Base-by-base conservation (phyloP, 2,797 vertebrate species). In the Eupleurogrammus muticus region DNA sequence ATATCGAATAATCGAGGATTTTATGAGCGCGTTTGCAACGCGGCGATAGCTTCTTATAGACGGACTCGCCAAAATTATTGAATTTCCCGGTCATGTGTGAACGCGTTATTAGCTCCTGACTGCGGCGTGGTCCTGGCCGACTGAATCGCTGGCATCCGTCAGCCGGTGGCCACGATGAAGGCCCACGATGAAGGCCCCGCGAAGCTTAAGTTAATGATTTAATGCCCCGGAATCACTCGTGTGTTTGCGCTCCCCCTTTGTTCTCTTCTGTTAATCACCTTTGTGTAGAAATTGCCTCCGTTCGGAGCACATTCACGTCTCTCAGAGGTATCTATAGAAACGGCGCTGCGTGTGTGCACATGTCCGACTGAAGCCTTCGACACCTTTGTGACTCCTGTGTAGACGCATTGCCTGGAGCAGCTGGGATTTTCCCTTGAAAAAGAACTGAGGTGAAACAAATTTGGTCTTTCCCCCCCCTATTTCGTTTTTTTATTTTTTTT, bases 381-480 rank as follows among this genome's bases (percentile, higher is more conserved):
- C 73, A 84, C 61, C 72, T 80, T 73, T 80, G 74, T 79, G 67
- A 59, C 59, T 65, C 61, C 44, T 21, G 63, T 76, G 17, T 73
- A 73, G 80, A 63, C 48, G 42, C 53, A 14, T 20, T 42, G 85
- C 82, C 80, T 50, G 77, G 24, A 82, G 85, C 80, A 9, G 67
- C 55, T 55, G 82, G 90, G 87, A 79, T 76, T 87, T 92, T 91
- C 83, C 84, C 71, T 50, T 28, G n/a, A 68, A 83, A 90, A 84
- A 74, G 60, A 86, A 78, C 62, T 65, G 64, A 87, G 66, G 69
- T 76, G 68, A 89, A 84, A 80, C 70, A 60, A 64, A 80, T 84
- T 80, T 79, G 24, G 54, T 73, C 53, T 70, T 63, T 81, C 78
- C 86, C 85, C 61, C 86, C 85, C 59, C 73, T 85, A 80, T 81